phyloP scores from a whole-genome alignment of 2,888 invertebrate genomes.

The Apoda limacodes region DNA sequence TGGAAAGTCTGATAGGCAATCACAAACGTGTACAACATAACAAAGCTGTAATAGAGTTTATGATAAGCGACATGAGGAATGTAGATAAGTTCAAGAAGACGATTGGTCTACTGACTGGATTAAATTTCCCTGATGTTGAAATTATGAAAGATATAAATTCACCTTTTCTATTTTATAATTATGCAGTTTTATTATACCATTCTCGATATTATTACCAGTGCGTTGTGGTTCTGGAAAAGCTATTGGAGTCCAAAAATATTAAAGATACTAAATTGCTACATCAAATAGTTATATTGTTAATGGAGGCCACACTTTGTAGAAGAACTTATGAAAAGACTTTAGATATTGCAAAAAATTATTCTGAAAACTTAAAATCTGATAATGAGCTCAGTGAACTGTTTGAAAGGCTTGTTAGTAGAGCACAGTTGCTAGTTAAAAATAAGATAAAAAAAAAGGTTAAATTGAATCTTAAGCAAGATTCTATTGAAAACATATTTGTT shows the following conservation, averaged over 20 bases:
- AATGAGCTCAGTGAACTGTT: constrained; percentile 42
- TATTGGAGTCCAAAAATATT: constrained; percentile 41
- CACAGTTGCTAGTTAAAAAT: constrained; percentile 45
- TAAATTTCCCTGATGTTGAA: constrained; percentile 54
- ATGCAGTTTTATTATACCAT: constrained; percentile 82
- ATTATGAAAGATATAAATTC: constrained; percentile 41
- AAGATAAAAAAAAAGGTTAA: constrained; percentile 27
- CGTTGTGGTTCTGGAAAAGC: constrained; percentile 46
- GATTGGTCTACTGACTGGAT: constrained; percentile 71
- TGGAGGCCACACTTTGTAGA: constrained; percentile 56
- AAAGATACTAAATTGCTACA: constrained; percentile 49
- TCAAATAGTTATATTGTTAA: constrained; percentile 42
- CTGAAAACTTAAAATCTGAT: constrained; percentile 41
- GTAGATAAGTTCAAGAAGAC: constrained; percentile 78
- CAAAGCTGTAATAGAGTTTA: constrained; percentile 86
- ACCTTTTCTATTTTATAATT: constrained; percentile 76
- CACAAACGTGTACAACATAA: constrained; percentile 83
- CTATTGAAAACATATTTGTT: constrained; percentile 57
- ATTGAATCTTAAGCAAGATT: constrained; percentile 42
- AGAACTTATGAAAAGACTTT: constrained; percentile 53
- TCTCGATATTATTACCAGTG: constrained; percentile 80
- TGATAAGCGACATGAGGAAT: constrained; percentile 77
- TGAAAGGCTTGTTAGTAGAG: constrained; percentile 50
- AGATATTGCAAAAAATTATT: constrained; percentile 46
- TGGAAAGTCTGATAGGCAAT: constrained; percentile 66